These are phyloP conservation scores for Sebastes nivosus DNA, from an alignment of 2,797 vertebrate species.

Conservation along the genomic window DNA sequence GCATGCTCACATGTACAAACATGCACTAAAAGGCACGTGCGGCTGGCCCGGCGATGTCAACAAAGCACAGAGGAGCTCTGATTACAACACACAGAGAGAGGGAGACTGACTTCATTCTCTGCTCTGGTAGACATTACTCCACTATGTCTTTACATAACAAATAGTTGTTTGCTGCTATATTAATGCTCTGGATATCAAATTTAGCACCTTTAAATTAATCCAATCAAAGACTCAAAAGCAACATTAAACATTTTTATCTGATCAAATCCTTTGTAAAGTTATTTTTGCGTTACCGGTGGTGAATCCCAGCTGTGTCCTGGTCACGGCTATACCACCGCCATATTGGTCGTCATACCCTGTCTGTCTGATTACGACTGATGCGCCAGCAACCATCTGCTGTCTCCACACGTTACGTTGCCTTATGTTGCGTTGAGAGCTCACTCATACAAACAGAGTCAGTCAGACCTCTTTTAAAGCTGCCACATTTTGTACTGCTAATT, in stretches of 20 bases:
- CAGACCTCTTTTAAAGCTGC: constrained; percentile 38
- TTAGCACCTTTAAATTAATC: background rate
- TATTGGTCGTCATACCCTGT: background rate
- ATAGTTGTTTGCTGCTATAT: no score
- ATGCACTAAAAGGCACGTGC: no score
- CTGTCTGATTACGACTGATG: constrained; percentile 9
- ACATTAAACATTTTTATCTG: background rate
- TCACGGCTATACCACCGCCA: background rate
- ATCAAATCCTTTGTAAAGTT: background rate
- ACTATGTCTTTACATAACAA: no score
- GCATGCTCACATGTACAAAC: no score
- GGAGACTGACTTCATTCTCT: no score
- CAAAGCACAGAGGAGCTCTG: no score
- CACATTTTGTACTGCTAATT: constrained; percentile 31
- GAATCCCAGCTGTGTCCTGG: background rate
- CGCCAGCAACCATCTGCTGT: constrained; percentile 32
- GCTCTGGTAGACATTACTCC: no score
- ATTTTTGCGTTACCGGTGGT: background rate
- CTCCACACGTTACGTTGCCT: constrained; percentile 30
- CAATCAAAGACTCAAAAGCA: background rate
- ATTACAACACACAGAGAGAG: no score
- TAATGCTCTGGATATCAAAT: no score
- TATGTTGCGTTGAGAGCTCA: constrained; percentile 17
- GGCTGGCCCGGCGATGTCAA: no score
- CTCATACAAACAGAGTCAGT: constrained; percentile 25